Base-by-base conservation (phyloP, 2,113 vertebrate species). In the Lota lota region DNA sequence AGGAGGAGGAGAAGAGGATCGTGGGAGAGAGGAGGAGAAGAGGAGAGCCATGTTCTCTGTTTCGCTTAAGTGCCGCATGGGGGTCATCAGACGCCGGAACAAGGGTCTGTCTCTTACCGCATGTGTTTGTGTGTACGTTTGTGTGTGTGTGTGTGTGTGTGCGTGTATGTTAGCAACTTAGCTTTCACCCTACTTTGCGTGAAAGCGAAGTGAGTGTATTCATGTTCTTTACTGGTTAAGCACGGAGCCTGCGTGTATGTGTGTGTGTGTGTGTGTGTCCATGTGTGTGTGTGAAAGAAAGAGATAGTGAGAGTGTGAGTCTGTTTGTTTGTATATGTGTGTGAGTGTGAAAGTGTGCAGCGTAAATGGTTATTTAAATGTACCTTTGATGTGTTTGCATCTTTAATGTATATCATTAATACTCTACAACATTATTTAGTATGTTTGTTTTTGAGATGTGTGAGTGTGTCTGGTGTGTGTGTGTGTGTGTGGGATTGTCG, bases 41-140 rank as follows among this genome's bases (percentile, higher is more conserved):
- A 76, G 50, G 82, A 84, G 24, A 88, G 87, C 88, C 82, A 96
- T 96, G 95, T 95, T 97, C 67, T 93, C 95, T 11, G 92, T 96
- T 77, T 95, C 94, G 22, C 91, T 96, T 67, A 95, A 95, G 92
- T 96, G 95, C 83, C 94, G 92, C 72, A 90, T 96, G 64, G 94
- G 95, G 88, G 92, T 96, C 90, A 90, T 95, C 92, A 94, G 90
- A 87, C 93, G 89, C 54, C 88, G 90, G 79, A 93, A 76, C 76
- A 95, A 94, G 93, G 95, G 94, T 95, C n/a, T n/a, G 95, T 5
- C 6, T 21, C 0, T 50, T 83, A 86, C 73, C 77, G 73, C 74
- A 63, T 75, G 66, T 72, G 64, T 68, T 24, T 63, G 63, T 74
- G 67, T 73, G 61, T 73, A 22, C 14, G 40, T 24, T 20, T 20